Evolutionary conservation across 2,113 vertebrate species (phyloP).

Genomic region (Montifringilla adamsi): DNA sequence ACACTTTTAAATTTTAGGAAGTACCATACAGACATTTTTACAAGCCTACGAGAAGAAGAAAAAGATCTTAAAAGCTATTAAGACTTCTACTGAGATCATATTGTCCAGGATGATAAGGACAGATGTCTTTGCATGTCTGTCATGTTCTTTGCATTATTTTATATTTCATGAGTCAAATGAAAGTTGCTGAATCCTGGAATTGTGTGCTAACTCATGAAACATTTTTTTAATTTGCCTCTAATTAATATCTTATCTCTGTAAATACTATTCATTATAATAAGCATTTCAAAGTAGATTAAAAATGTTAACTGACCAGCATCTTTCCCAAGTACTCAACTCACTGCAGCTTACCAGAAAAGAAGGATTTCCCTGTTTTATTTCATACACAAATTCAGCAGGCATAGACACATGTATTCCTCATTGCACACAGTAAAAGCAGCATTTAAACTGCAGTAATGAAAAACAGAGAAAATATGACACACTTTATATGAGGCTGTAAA

Average conservation of each 20-base stretch:
- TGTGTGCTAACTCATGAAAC: not conserved
- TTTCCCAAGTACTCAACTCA: not conserved
- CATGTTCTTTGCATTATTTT: not conserved
- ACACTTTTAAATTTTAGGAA: not conserved
- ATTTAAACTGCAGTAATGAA: conserved; percentile 46
- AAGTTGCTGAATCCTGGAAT: not conserved
- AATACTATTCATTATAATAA: not conserved
- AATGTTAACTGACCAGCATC: not conserved
- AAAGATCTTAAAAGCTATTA: not conserved
- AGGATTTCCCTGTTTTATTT: not conserved
- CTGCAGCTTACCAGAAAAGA: not conserved
- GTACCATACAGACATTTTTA: not conserved
- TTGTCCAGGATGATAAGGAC: not conserved
- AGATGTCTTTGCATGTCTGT: not conserved
- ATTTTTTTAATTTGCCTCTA: not conserved
- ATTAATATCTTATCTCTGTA: not conserved
- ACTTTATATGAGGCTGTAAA: conserved; percentile 48
- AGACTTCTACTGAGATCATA: not conserved
- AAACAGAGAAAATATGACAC: conserved; percentile 33
- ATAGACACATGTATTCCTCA: conserved; percentile 26
- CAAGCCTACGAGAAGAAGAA: not conserved
- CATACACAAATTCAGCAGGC: not conserved
- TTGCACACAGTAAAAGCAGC: conserved; percentile 15
- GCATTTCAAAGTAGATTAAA: not conserved
- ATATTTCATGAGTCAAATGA: not conserved